Conservation (phyloP, 2,113 vertebrate species). For the Mionectes macconnelli region DNA sequence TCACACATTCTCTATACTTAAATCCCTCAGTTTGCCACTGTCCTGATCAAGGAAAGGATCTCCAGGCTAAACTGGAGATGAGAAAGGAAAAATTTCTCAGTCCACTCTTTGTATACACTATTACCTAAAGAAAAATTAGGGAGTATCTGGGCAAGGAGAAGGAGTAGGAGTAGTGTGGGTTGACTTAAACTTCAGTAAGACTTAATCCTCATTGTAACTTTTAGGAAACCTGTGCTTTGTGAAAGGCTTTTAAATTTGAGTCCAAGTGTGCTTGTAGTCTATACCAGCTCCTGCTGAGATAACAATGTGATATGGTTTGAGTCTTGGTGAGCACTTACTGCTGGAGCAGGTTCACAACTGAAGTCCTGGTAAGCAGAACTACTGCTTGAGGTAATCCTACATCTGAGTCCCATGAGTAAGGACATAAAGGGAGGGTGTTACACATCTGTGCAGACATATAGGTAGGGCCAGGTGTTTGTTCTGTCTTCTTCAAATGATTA, state of each 20-base stretch:
- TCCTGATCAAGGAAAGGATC: background rate
- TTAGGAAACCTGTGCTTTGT: background rate
- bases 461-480: background rate
- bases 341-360: background rate
- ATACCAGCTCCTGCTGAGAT: background rate
- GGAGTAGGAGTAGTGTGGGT: background rate
- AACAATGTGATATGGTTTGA: background rate
- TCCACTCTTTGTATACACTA: background rate
- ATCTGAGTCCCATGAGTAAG: background rate
- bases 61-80: background rate
- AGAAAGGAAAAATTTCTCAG: background rate
- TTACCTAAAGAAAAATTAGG: background rate
- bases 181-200: background rate
- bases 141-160: background rate
- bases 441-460: background rate
- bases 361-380: background rate
- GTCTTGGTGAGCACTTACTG: background rate
- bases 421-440: background rate
- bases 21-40: background rate
- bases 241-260: background rate
- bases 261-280: background rate
- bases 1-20: accelerated
- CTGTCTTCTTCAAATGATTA: background rate
- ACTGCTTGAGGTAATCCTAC: background rate
- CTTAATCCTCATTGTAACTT: background rate